These are phyloP conservation scores for Theretra japonica DNA, from an alignment of 2,888 invertebrate species.

Conservation along the genomic window DNA sequence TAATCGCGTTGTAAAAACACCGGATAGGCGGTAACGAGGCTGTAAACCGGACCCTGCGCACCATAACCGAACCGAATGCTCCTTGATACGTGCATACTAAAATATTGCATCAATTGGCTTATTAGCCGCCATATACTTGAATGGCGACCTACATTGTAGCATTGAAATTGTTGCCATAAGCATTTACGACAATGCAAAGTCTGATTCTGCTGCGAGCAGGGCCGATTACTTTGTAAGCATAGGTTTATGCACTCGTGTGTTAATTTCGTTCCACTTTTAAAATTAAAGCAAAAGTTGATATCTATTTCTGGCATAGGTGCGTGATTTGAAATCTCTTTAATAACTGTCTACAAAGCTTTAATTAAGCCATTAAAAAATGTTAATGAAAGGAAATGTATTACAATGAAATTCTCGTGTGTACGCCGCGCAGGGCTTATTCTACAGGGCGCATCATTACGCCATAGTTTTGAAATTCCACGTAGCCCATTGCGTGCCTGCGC, in stretches of 20 bases:
- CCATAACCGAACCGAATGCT: slow-evolving; percentile 58
- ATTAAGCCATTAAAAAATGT: neutral
- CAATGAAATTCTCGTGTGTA: neutral
- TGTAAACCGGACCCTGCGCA: slow-evolving; percentile 67
- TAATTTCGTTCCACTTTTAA: neutral
- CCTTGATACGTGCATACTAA: slow-evolving; percentile 54
- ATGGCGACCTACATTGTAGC: slow-evolving; percentile 10
- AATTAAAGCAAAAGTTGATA: too few relatives aligned
- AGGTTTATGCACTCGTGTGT: neutral
- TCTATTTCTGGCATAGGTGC: too few relatives aligned
- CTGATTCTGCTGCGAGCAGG: slow-evolving; percentile 1
- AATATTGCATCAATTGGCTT: slow-evolving; percentile 38
- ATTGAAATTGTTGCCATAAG: slow-evolving; percentile 21
- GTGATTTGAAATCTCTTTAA: too few relatives aligned
- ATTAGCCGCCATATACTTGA: slow-evolving; percentile 12
- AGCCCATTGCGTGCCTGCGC: slow-evolving; percentile 45
- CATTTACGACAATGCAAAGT: neutral
- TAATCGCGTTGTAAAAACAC: slow-evolving; percentile 79
- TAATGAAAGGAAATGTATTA: neutral
- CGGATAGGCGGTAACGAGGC: slow-evolving; percentile 74
- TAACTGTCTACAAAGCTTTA: neutral
- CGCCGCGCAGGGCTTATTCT: neutral
- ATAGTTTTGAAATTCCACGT: slow-evolving; percentile 34
- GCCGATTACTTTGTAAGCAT: neutral
- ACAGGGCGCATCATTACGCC: slow-evolving; percentile 11